phyloP scores from a whole-genome alignment of 2,797 vertebrate species.

The Manis crassicaudata region DNA sequence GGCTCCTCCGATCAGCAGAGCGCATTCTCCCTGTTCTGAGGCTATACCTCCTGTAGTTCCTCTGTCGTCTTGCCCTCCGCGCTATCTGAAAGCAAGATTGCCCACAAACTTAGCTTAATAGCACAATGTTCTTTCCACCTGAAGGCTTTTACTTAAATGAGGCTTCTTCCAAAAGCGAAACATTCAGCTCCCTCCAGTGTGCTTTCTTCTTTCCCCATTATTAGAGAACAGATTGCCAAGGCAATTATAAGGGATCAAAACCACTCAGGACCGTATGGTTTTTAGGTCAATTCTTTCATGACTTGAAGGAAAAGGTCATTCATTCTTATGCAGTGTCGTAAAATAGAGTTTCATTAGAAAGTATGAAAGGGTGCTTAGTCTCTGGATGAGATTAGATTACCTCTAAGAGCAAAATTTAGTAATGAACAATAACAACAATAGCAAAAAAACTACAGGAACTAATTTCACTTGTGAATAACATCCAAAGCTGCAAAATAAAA shows the following conservation, averaged over 20 bases:
- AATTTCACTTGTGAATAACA: background rate
- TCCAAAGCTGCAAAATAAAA: constrained; percentile 25
- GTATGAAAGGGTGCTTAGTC: background rate
- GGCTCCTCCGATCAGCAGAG: background rate
- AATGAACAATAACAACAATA: background rate
- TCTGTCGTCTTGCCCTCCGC: background rate
- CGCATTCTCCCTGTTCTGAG: background rate
- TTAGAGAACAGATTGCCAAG: background rate
- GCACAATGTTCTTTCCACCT: background rate
- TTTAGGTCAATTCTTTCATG: background rate
- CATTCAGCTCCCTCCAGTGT: background rate
- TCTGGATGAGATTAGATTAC: constrained; percentile 10
- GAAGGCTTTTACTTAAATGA: background rate
- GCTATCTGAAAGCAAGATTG: background rate
- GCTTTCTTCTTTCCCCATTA: background rate
- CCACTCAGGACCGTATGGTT: background rate
- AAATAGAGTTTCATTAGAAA: background rate
- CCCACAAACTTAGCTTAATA: background rate
- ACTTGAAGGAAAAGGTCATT: background rate
- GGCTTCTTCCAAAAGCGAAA: background rate
- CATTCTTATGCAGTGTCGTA: background rate
- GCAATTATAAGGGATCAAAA: background rate
- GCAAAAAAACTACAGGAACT: background rate
- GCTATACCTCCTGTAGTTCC: accelerated
- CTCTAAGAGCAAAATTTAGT: background rate